These are phyloP conservation scores for Todus mexicanus DNA, from an alignment of 2,797 vertebrate species.

Conservation along the genomic window DNA sequence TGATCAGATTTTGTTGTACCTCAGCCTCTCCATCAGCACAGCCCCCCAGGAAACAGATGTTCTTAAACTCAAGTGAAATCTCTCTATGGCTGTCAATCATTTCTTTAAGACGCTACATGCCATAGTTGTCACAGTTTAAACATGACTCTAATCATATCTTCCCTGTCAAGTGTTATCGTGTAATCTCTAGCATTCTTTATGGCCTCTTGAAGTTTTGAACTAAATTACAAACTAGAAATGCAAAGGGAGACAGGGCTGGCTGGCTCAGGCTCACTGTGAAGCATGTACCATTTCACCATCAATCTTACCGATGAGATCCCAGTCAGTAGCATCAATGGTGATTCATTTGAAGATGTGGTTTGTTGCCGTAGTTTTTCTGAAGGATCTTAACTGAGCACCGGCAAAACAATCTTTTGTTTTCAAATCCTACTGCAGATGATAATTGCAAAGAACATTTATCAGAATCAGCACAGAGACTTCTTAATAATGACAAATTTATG, in stretches of 20 bases:
- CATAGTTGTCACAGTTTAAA: not conserved
- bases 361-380: not conserved
- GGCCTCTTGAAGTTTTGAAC: conserved; percentile 17
- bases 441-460: not conserved
- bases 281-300: not conserved
- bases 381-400: not conserved
- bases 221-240: conserved; percentile 8
- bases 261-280: not conserved
- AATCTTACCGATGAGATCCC: not conserved
- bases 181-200: conserved; percentile 5
- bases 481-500: not conserved
- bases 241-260: not conserved
- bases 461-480: not conserved
- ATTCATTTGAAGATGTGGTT: not conserved
- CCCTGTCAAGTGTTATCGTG: conserved; percentile 12
- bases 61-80: not conserved
- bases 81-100: not conserved
- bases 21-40: not conserved
- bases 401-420: not conserved
- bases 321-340: not conserved
- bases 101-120: conserved; percentile 8
- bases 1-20: not conserved
- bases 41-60: not conserved
- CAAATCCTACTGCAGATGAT: not conserved
- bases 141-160: conserved; percentile 8